Evolutionary conservation across 1,140 invertebrate genomes (phyloP).

Genomic region (Pomacea maculata): DNA sequence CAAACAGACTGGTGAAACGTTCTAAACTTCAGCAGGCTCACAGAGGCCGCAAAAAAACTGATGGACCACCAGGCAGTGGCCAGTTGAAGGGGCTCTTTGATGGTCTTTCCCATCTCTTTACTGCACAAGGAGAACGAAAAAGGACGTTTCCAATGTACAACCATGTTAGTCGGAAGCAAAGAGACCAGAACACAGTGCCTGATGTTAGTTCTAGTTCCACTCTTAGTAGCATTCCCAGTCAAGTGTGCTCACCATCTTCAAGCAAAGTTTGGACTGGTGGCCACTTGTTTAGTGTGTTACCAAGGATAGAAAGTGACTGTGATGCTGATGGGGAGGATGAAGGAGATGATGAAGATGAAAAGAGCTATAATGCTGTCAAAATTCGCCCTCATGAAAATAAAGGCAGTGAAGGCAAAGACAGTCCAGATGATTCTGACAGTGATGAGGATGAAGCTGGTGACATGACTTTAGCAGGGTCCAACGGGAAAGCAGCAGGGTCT

Average conservation of each 20-base stretch:
- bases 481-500: constrained; percentile 7
- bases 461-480: not conserved
- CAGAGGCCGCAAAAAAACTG: constrained; percentile 45
- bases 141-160: constrained; percentile 59
- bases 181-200: constrained; percentile 11
- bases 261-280: not conserved
- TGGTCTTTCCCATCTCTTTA: constrained; percentile 85
- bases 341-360: constrained; percentile 19
- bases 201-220: not conserved
- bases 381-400: constrained; percentile 10
- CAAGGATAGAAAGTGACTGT: constrained; percentile 23
- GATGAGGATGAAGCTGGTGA: constrained; percentile 20
- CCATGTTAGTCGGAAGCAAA: constrained; percentile 27
- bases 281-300: constrained; percentile 12
- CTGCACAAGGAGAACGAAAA: constrained; percentile 72
- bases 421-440: constrained; percentile 7
- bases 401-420: constrained; percentile 12
- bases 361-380: constrained; percentile 12
- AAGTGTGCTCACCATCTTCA: constrained; percentile 4
- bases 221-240: constrained; percentile 15
- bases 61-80: constrained; percentile 67
- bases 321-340: constrained; percentile 24
- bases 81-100: constrained; percentile 83
- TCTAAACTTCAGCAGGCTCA: constrained; percentile 58
- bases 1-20: constrained; percentile 58